These are phyloP conservation scores for Cuculus canorus DNA, from an alignment of 2,797 vertebrate genomes.

Conservation along the genomic window DNA sequence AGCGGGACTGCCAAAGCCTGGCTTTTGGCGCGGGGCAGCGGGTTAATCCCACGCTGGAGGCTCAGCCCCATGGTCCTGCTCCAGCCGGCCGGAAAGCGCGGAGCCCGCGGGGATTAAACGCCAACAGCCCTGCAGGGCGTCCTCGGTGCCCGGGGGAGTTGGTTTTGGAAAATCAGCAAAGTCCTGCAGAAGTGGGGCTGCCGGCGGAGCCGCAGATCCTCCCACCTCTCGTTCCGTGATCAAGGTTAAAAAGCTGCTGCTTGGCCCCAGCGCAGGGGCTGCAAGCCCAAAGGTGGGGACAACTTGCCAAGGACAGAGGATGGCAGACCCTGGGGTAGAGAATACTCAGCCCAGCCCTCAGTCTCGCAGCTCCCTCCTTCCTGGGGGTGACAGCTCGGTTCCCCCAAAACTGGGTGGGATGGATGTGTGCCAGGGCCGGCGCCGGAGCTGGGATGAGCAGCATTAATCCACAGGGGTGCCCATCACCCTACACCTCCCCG, in stretches of 20 bases:
- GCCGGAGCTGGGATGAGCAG: background rate
- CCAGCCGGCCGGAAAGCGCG: background rate
- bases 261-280: background rate
- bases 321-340: background rate
- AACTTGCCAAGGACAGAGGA: rapidly evolving
- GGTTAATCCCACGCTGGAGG: conserved; percentile 11
- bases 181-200: background rate
- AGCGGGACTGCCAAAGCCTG: background rate
- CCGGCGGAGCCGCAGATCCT: background rate
- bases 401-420: background rate
- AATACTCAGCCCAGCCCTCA: background rate
- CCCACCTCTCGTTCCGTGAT: background rate
- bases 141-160: rapidly evolving
- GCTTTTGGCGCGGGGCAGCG: background rate
- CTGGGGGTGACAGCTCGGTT: background rate
- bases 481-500: rapidly evolving
- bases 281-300: background rate
- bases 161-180: conserved; percentile 15
- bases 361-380: background rate
- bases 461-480: background rate
- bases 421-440: background rate
- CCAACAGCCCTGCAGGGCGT: no score
- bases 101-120: background rate
- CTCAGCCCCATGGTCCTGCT: conserved; percentile 1
- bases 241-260: background rate